These are phyloP conservation scores for Sycobia sp. DNA, from an alignment of 1,140 invertebrate genomes.

Conservation along the genomic window DNA sequence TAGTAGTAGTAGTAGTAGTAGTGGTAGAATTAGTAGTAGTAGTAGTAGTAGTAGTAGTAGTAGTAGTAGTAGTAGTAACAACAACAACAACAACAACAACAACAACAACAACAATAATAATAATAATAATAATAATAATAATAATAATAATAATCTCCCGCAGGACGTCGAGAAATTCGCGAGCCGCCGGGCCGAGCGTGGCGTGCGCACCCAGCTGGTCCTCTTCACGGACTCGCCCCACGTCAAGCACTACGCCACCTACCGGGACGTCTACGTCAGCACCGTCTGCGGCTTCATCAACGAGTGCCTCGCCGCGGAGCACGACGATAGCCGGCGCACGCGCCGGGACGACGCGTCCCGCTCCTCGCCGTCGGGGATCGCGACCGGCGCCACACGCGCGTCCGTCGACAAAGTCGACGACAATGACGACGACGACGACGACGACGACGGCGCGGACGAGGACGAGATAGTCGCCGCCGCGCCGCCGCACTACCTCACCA, in stretches of 20 bases:
- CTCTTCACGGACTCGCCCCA: constrained; percentile 73
- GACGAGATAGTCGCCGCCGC: no score
- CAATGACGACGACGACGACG: constrained; percentile 12
- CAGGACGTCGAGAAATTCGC: constrained; percentile 70
- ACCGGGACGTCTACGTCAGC: constrained; percentile 68
- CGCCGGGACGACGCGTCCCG: constrained; percentile 10
- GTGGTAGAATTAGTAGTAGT: no score
- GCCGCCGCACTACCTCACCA: constrained; percentile 38
- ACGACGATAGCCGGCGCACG: no score
- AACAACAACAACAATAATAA: no score
- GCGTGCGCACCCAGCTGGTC: constrained; percentile 66
- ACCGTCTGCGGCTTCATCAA: constrained; percentile 68
- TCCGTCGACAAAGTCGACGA: not conserved
- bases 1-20: no score
- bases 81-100: no score
- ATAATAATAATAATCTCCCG: no score
- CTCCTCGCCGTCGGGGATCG: not conserved
- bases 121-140: no score
- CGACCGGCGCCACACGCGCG: not conserved
- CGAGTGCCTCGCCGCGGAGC: constrained; percentile 58
- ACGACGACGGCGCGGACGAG: not conserved
- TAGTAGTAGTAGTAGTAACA: no score
- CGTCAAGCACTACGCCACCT: constrained; percentile 70
- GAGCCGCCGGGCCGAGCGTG: constrained; percentile 63
- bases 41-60: no score